Evolutionary conservation across 2,888 invertebrate genomes (phyloP), one percentile per base, ranked within the genome.

Genomic region (Drosophila atroscutellata): DNA sequence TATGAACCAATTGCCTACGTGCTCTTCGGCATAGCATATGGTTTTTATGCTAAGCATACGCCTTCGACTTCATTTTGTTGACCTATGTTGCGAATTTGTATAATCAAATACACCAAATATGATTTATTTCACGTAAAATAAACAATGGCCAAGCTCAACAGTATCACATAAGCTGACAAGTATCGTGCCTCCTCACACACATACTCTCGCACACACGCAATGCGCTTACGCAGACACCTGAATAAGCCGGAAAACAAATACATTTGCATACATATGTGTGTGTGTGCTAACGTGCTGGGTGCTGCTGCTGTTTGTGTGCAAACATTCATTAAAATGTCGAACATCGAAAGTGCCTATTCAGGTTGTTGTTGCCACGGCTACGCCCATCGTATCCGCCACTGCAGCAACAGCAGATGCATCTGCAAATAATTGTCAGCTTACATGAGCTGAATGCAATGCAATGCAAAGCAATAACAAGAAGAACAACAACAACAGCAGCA

Each of bases 371-470:
- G 88, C 77, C 80, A 86, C 77, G 82, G 78, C 82, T 63, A 86
- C 86, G 87, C 87, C 86, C 86, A 75, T 63, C 65, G 76, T 72
- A 82, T 72, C 75, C 78, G 66, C 71, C 59, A 64, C 77, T 71
- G 67, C 62, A 69, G 20, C 67, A n/a, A 51, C 57, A 18, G 54
- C 78, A 73, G 39, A 63, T 51, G 85, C 86, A 90, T 90, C 90
- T 90, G 87, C 89, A 88, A 88, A 88, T 90, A 90, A 88, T 90
- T 90, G 85, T 90, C 90, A 88, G 89, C 89, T 90, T 88, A 90
- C 72, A 80, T 81, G 86, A 82, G 72, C 80, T 83, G 86, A 80
- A 83, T 88, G 86, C 55, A 54, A 30, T 58, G 26, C 58, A 83
- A 83, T 88, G 86, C 55, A 54, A 30, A 60, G 26, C 58, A 71